Evolutionary conservation across 1,140 invertebrate species (phyloP).

Genomic region (Pogonognathellus flavescens): DNA sequence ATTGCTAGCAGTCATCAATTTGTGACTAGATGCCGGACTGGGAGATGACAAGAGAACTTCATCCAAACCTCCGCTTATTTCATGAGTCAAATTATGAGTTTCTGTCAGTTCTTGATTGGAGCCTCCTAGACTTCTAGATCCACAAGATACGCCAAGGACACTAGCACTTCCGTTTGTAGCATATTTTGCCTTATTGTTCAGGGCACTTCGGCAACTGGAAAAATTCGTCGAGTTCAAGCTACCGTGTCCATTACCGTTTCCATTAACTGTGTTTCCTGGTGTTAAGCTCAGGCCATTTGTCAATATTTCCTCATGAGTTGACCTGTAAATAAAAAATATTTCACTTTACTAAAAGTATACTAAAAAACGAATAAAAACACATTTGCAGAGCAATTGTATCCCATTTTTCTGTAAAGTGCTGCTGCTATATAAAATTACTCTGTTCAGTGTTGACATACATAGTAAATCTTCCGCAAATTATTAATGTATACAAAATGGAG

Average conservation of each 20-base stretch:
- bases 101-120: slow-evolving; percentile 53
- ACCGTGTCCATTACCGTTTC: neutral
- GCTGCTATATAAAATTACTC: too few relatives aligned
- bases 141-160: neutral
- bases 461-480: too few relatives aligned
- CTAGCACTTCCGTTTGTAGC: neutral
- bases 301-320: slow-evolving; percentile 63
- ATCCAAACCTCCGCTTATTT: slow-evolving; percentile 32
- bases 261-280: slow-evolving; percentile 11
- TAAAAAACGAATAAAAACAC: too few relatives aligned
- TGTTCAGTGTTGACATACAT: too few relatives aligned
- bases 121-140: neutral
- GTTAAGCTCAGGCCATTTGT: slow-evolving; percentile 54
- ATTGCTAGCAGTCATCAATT: slow-evolving; percentile 8
- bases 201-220: neutral
- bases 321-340: slow-evolving; percentile 46
- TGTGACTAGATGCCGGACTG: neutral
- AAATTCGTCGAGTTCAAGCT: neutral
- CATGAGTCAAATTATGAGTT: slow-evolving; percentile 41
- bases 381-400: too few relatives aligned
- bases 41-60: slow-evolving; percentile 8
- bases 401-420: too few relatives aligned
- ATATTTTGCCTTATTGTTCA: neutral
- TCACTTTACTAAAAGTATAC: too few relatives aligned
- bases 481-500: too few relatives aligned